Evolutionary conservation across 2,888 invertebrate species (phyloP), one percentile per base, ranked within the genome.

Genomic region (Proisotoma minuta): DNA sequence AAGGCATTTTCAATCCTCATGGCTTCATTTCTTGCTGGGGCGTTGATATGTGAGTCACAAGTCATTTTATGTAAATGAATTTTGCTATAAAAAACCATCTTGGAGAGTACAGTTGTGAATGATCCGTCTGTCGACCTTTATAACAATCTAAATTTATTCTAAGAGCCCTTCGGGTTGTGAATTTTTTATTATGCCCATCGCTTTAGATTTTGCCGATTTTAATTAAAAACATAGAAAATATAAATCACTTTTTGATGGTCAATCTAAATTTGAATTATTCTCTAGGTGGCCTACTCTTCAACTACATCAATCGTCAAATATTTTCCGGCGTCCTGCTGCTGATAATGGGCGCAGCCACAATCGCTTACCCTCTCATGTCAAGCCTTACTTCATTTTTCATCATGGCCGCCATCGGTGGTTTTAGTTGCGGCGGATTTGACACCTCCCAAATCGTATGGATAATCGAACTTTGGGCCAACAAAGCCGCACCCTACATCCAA

Each of bases 381-480:
- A 54, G 62, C 1, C 23, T 66, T 4, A 24, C 40, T 0, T 20
- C 58, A 10, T 68, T 69, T 43, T 71, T 65, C 26, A 34, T 43
- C 15, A 22, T 43, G 10, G 66, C 60, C 2, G 69, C 48, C 2
- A 2, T 62, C 15, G 48, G 64, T 4, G 71, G 71, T 23, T 63
- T 71, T 18, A 65, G 54, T 5, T 56, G 49, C 1, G 69, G 67
- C 8, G 63, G 65, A 4, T 62, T 59, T n/a, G 69, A 67, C 49
- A 61, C 62, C 2, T 60, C 61, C n/a, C 63, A 65, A 48, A 40
- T 67, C 4, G 65, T 65, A 1, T 68, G 68, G 69, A 61, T 68
- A 3, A 66, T 71, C 29, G 66, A 71, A 62, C 65, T 71, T 47
- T 67, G 67, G 66, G 53, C 63, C 40, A 22, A 43, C 2, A 47